phyloP scores from a whole-genome alignment of 2,888 invertebrate genomes.

The Tethea ocularis region DNA sequence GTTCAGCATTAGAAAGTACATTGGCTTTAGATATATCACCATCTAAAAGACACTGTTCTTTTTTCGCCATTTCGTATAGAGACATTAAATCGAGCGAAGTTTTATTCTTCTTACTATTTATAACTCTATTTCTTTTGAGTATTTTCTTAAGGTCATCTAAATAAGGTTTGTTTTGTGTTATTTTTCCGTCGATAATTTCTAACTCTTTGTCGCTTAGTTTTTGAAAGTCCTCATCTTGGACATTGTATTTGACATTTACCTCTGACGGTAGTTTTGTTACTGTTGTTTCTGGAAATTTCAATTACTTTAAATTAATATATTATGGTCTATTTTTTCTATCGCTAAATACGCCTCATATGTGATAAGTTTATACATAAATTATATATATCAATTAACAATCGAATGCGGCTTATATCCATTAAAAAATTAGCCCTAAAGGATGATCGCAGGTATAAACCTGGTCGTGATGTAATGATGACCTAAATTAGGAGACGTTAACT shows the following conservation, averaged over 20 bases:
- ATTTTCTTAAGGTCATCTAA: conserved; percentile 64
- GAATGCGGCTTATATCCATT: no score
- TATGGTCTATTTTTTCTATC: no score
- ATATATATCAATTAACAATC: no score
- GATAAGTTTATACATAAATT: no score
- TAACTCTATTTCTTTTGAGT: conserved; percentile 50
- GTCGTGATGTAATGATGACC: no score
- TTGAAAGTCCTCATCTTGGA: conserved; percentile 51
- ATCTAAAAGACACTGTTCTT: conserved; percentile 38
- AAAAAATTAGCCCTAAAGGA: no score
- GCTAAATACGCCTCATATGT: no score
- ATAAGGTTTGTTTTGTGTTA: conserved; percentile 63
- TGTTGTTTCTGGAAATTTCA: conserved; percentile 29
- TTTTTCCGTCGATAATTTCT: conserved; percentile 68
- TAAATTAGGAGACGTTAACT: no score
- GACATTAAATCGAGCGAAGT: conserved; percentile 54
- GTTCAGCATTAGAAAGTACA: conserved; percentile 57
- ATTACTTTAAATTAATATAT: no score
- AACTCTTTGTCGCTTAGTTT: conserved; percentile 63
- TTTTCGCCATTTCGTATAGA: conserved; percentile 66
- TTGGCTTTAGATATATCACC: conserved; percentile 47
- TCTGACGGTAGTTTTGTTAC: conserved; percentile 39
- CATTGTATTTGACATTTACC: conserved; percentile 52
- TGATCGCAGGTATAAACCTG: no score
- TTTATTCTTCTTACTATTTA: conserved; percentile 43